These are phyloP conservation scores for Ariolimax columbianus DNA, from an alignment of 2,888 invertebrate species.

Conservation along the genomic window DNA sequence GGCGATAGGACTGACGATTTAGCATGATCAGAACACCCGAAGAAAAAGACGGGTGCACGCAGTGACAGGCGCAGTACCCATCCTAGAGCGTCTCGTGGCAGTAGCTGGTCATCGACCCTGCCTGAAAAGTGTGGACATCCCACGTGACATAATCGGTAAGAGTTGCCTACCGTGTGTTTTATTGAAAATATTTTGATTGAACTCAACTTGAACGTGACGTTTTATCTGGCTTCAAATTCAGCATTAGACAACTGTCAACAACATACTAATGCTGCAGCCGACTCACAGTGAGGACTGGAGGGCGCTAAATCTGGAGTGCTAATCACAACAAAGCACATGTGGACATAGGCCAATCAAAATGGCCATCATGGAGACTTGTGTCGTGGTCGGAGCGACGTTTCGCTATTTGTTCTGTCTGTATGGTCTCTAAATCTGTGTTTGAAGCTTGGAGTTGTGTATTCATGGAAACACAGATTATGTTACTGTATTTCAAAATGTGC, in stretches of 20 bases:
- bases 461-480: slow-evolving; percentile 31
- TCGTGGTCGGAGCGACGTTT: background rate
- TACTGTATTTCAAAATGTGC: slow-evolving; percentile 23
- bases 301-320: slow-evolving; percentile 6
- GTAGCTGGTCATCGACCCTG: no score
- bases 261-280: slow-evolving; percentile 18
- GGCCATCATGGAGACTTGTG: background rate
- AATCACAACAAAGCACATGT: background rate
- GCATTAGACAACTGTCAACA: slow-evolving; percentile 22
- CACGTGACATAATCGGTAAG: background rate
- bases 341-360: background rate
- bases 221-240: slow-evolving; percentile 1
- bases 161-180: background rate
- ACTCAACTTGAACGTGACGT: background rate
- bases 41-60: no score
- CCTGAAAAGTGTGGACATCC: background rate
- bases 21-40: no score
- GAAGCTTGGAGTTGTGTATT: slow-evolving; percentile 26
- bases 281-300: background rate
- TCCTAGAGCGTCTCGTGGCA: no score
- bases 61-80: no score
- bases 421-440: background rate
- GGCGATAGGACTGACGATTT: no score
- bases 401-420: background rate
- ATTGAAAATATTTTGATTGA: background rate